These are phyloP conservation scores for Notocelia uddmanniana DNA, from an alignment of 2,888 invertebrate genomes.

Conservation along the genomic window DNA sequence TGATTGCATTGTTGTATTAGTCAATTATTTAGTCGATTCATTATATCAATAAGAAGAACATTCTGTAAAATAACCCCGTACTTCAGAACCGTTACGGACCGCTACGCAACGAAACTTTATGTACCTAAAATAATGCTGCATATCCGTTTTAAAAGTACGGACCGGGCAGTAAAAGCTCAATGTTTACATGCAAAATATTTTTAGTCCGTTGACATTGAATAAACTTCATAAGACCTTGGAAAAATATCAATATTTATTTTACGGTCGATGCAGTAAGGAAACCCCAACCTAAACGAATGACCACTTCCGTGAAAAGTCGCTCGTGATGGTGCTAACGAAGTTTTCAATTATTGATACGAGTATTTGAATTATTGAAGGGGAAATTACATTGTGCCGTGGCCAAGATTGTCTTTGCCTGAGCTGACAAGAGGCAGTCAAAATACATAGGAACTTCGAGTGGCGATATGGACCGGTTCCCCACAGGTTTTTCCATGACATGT, in stretches of 20 bases:
- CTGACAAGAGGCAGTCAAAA: too few relatives aligned
- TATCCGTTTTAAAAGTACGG: conserved; percentile 54
- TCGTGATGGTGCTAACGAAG: too few relatives aligned
- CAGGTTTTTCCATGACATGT: too few relatives aligned
- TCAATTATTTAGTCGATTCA: too few relatives aligned
- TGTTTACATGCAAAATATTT: conserved; percentile 45
- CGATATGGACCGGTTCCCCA: too few relatives aligned
- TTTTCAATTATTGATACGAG: too few relatives aligned
- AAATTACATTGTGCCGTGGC: too few relatives aligned
- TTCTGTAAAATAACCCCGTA: neutral
- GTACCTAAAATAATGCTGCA: conserved; percentile 38
- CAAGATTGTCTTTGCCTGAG: too few relatives aligned
- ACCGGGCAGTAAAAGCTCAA: conserved; percentile 47
- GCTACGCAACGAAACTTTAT: neutral
- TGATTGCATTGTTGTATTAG: too few relatives aligned
- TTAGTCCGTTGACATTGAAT: conserved; percentile 33
- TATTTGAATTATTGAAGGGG: too few relatives aligned
- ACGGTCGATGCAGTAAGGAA: neutral
- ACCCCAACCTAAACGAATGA: neutral
- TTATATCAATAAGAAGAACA: neutral
- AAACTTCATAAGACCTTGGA: conserved; percentile 32
- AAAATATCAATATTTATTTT: conserved; percentile 5
- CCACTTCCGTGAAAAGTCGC: too few relatives aligned
- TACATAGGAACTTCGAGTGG: too few relatives aligned
- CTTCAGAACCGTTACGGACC: neutral